These are phyloP conservation scores for Emesis russula DNA, from an alignment of 2,888 invertebrate species.

Conservation along the genomic window DNA sequence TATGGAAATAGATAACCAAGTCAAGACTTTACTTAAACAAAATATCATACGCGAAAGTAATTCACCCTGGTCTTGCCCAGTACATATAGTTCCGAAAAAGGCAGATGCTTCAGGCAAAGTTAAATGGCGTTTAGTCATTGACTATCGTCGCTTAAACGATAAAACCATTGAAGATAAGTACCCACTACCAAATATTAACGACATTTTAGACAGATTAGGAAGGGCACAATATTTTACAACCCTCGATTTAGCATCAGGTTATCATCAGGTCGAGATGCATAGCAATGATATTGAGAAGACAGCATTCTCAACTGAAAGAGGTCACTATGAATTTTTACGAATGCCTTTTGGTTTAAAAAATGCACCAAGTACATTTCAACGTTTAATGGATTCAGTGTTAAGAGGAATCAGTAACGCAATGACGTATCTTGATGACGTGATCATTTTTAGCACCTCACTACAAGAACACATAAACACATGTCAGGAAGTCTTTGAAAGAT, in stretches of 20 bases:
- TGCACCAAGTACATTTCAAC: slow-evolving; percentile 89
- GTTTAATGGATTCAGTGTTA: slow-evolving; percentile 89
- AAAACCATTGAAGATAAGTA: not conserved
- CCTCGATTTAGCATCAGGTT: too few relatives aligned
- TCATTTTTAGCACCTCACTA: slow-evolving; percentile 45
- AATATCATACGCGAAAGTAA: too few relatives aligned
- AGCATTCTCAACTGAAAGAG: slow-evolving; percentile 33
- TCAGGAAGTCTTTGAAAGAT: slow-evolving; percentile 25
- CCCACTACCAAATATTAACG: not conserved
- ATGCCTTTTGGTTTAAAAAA: slow-evolving; percentile 90
- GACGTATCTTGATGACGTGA: slow-evolving; percentile 59
- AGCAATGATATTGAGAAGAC: not conserved
- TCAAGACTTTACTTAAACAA: too few relatives aligned
- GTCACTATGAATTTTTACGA: slow-evolving; percentile 89
- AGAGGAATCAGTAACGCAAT: slow-evolving; percentile 85
- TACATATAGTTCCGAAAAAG: too few relatives aligned
- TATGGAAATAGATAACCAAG: too few relatives aligned
- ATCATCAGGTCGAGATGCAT: not conserved
- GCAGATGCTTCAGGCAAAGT: too few relatives aligned
- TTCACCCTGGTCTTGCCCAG: too few relatives aligned
- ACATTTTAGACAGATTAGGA: not conserved
- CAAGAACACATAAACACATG: slow-evolving; percentile 54
- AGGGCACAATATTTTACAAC: not conserved
- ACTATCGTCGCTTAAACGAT: not conserved
- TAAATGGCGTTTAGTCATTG: not conserved